Conservation (phyloP, 2,888 invertebrate species). For the Coenonympha glycerion region DNA sequence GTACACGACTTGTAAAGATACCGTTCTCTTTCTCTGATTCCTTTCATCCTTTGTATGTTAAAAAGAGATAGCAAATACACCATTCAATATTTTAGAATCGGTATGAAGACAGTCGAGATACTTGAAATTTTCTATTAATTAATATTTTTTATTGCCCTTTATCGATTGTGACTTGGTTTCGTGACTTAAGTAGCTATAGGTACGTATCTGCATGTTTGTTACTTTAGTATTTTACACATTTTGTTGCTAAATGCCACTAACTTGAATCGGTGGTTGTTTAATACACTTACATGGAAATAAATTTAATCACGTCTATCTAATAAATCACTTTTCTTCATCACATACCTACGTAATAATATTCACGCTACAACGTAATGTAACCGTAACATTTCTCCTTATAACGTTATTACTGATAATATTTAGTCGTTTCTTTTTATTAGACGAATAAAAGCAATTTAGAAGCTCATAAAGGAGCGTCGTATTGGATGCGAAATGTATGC, state of each 20-base stretch:
- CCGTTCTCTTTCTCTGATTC: constrained; percentile 27
- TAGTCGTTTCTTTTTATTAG: constrained; percentile 62
- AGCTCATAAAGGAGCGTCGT: constrained; percentile 52
- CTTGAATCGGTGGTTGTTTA: too few relatives aligned
- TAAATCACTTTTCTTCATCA: not conserved
- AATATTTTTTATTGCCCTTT: constrained; percentile 56
- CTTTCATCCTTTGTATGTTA: constrained; percentile 23
- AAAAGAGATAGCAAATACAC: constrained; percentile 44
- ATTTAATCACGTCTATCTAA: too few relatives aligned
- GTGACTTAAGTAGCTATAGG: constrained; percentile 48
- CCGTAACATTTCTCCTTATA: constrained; percentile 2
- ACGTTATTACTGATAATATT: constrained; percentile 38
- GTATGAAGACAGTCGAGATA: constrained; percentile 53
- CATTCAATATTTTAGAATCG: constrained; percentile 52
- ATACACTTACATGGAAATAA: too few relatives aligned
- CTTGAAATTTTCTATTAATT: constrained; percentile 68
- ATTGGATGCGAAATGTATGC: constrained; percentile 64
- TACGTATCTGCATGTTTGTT: constrained; percentile 25
- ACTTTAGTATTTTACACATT: not conserved
- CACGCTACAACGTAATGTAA: constrained; percentile 2
- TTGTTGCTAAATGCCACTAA: too few relatives aligned
- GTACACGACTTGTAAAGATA: constrained; percentile 32
- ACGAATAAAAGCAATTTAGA: constrained; percentile 59
- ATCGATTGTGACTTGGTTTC: constrained; percentile 46
- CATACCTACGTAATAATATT: not conserved